Evolutionary conservation across 2,113 vertebrate genomes (phyloP), one percentile per base, ranked within the genome.

Genomic region (Oryzias woworae): DNA sequence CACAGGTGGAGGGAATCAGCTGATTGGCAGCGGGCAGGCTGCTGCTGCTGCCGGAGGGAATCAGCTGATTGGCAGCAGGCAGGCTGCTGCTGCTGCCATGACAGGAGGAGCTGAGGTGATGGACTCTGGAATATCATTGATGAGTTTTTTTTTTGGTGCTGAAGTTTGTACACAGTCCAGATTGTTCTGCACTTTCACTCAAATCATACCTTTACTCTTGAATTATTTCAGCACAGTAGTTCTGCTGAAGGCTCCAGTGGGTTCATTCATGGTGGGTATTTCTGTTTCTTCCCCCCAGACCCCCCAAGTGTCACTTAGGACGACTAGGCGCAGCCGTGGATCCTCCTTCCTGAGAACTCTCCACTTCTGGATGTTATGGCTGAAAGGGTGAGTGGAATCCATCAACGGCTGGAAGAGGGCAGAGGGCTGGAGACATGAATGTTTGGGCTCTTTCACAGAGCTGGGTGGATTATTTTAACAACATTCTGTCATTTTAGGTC

Each of bases 351-450:
- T 49, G 48, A 65, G 62, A 56, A 22, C 56, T 63, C 55, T n/a
- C 53, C 71, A 81, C 69, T 64, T 69, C 70, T 65, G 75, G 84
- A 77, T 47, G 48, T 42, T 42, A 66, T 83, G 77, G 83, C 83
- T 63, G 75, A 66, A 81, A 78, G 83, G 83, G 83, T 85, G 78
- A 2, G 80, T 85, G 62, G 70, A 71, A 61, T 64, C 49, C 47
- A 61, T 41, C 20, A 49, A 20, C 58, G 22, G 48, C 44, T 36
- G 0, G 1, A 15, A 18, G 46, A 4, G 2, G 15, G 23, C 20
- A 5, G 4, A 12, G 16, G 36, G 46, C 22, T 14, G 23, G 15
- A 53, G 31, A 45, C 3, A n/a, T 10, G 28, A n/a, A 44, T 26
- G 24, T 48, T 59, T 28, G 17, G 24, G 26, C 26, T 28, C 26